These are phyloP conservation scores for Cacatua alba DNA, from an alignment of 2,113 vertebrate genomes.

Conservation along the genomic window DNA sequence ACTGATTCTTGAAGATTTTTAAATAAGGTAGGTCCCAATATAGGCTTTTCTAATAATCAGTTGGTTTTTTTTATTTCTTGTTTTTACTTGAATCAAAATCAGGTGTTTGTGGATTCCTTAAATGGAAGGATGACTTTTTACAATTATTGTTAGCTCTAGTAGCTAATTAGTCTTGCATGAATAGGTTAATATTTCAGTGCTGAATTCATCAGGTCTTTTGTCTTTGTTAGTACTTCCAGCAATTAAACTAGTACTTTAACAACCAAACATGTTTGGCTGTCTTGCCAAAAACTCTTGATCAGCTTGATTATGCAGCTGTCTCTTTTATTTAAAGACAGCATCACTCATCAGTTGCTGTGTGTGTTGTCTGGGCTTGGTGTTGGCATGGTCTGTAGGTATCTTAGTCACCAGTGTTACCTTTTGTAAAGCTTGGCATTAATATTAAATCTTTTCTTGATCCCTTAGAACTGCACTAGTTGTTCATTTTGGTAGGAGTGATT, in stretches of 20 bases:
- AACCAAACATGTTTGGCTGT: background rate
- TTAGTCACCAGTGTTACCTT: background rate
- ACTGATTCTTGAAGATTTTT: background rate
- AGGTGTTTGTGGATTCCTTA: background rate
- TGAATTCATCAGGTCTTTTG: background rate
- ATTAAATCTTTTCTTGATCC: background rate
- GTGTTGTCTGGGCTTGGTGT: background rate
- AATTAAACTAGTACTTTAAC: background rate
- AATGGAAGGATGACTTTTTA: background rate
- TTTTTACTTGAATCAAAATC: background rate
- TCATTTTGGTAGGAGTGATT: constrained; percentile 17
- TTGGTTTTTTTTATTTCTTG: background rate
- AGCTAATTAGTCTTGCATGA: background rate
- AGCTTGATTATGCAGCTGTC: background rate
- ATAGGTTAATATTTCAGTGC: background rate
- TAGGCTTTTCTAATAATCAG: background rate
- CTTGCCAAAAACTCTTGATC: background rate
- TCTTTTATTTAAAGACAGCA: background rate
- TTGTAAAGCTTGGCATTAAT: background rate
- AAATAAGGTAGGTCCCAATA: background rate
- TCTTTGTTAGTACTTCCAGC: background rate
- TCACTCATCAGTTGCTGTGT: background rate
- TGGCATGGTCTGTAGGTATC: background rate
- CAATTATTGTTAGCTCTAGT: background rate
- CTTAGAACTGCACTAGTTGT: background rate